These are phyloP conservation scores for Platycheirus rosarum DNA, from an alignment of 2,888 invertebrate genomes.

Conservation along the genomic window DNA sequence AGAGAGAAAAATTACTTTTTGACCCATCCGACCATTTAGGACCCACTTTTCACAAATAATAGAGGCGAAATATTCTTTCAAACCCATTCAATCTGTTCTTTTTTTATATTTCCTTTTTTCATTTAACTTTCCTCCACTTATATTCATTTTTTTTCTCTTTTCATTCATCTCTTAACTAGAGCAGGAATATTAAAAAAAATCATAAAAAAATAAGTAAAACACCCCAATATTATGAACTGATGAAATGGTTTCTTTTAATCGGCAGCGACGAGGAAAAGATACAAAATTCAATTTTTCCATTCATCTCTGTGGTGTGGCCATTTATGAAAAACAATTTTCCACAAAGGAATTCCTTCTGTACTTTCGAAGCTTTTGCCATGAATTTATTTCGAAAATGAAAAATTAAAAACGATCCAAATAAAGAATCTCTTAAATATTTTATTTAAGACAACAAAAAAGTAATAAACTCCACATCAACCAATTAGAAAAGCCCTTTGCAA, in stretches of 20 bases:
- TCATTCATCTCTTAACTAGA: not conserved
- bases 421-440: conserved; percentile 12
- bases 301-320: conserved; percentile 17
- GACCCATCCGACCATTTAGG: not conserved
- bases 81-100: not conserved
- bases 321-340: conserved; percentile 12
- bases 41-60: not conserved
- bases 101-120: not conserved
- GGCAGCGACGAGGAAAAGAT: conserved; percentile 11
- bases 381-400: not conserved
- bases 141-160: conserved; percentile 4
- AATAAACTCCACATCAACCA: conserved; percentile 5
- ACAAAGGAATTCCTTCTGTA: conserved; percentile 22
- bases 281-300: conserved; percentile 1
- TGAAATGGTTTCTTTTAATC: conserved; percentile 14
- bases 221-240: conserved; percentile 1
- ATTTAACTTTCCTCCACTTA: not conserved
- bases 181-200: conserved; percentile 10
- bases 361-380: conserved; percentile 5
- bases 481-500: conserved; percentile 9
- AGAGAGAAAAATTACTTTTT: not conserved
- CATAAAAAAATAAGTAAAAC: not conserved
- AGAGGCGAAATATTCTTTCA: not conserved
- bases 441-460: not conserved
- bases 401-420: no score